Conservation (phyloP, 2,797 vertebrate genomes). For the Schizothorax lantsangensis region DNA sequence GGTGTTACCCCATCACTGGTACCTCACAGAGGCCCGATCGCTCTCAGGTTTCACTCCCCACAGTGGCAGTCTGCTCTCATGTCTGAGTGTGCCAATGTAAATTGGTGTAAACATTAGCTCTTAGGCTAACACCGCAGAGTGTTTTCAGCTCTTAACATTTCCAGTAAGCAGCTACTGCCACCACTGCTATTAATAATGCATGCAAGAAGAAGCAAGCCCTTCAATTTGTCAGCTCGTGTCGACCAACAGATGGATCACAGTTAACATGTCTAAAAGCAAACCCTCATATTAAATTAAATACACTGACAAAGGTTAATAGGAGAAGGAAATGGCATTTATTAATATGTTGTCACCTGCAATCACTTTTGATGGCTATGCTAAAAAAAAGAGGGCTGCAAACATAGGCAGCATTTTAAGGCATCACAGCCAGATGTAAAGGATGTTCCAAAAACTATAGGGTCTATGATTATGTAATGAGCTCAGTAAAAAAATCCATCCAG, state of each 20-base stretch:
- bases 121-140: slow-evolving; percentile 16
- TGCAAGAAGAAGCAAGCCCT: slow-evolving; percentile 35
- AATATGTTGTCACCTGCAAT: slow-evolving; percentile 52
- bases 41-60: slow-evolving; percentile 28
- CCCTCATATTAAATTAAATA: slow-evolving; percentile 35
- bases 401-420: neutral
- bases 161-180: slow-evolving; percentile 15
- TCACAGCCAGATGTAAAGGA: neutral
- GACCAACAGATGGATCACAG: slow-evolving; percentile 50
- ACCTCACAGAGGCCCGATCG: slow-evolving; percentile 14
- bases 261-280: slow-evolving; percentile 32
- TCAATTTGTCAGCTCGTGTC: slow-evolving; percentile 17
- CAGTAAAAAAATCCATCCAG: neutral
- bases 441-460: neutral
- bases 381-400: neutral
- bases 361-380: slow-evolving; percentile 36
- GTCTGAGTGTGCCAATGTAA: slow-evolving; percentile 45
- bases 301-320: slow-evolving; percentile 52
- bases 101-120: slow-evolving; percentile 54
- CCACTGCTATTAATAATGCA: slow-evolving; percentile 47
- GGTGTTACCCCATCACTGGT: slow-evolving; percentile 50
- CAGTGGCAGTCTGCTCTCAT: slow-evolving; percentile 13
- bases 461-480: neutral
- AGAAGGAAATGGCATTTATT: slow-evolving; percentile 46
- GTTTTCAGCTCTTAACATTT: slow-evolving; percentile 33